These are phyloP conservation scores for Cantharis rufa DNA, from an alignment of 2,888 invertebrate species.

Conservation along the genomic window DNA sequence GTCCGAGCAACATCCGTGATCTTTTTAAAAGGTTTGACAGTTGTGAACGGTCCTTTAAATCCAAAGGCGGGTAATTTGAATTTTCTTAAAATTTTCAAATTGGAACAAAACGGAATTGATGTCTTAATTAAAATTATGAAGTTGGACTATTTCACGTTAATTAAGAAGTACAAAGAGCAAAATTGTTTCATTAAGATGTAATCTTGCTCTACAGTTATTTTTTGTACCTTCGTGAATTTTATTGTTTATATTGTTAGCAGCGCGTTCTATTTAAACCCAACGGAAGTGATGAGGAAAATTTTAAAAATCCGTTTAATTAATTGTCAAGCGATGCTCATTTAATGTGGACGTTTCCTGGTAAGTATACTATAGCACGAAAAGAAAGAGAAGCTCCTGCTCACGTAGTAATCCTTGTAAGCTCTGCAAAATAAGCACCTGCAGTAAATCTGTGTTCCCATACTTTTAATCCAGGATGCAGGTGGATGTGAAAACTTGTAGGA, in stretches of 20 bases:
- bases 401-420: neutral
- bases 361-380: neutral
- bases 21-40: too few species aligned
- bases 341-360: neutral
- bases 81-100: neutral
- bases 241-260: neutral
- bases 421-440: neutral
- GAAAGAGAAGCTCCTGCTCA: neutral
- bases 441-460: neutral
- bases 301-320: neutral
- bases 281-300: neutral
- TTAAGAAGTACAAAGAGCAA: neutral
- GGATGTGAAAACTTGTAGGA: neutral
- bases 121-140: neutral
- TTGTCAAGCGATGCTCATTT: neutral
- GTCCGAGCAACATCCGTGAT: too few species aligned
- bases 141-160: neutral
- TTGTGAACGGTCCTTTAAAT: too few species aligned
- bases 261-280: neutral
- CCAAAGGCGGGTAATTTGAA: too few species aligned
- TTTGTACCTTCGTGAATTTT: neutral
- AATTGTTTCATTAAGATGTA: neutral
- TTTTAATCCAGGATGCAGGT: constrained; percentile 10
- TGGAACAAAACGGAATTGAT: neutral
- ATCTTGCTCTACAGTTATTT: neutral